Conservation (phyloP, 2,113 vertebrate genomes). For the Saccopteryx leptura region DNA sequence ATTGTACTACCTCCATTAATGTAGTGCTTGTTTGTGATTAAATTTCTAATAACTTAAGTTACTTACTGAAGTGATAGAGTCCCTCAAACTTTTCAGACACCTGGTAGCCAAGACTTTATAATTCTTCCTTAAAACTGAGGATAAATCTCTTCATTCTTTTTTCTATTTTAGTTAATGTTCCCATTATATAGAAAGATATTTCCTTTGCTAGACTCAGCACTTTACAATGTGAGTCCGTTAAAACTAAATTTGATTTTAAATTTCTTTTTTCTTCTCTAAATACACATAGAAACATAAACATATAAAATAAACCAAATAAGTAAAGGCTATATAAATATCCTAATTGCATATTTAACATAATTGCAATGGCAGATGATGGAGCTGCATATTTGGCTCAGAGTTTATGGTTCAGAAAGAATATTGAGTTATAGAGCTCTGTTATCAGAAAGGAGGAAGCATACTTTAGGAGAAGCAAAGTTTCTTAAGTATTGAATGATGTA, state of each 20-base stretch:
- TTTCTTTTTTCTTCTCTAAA: constrained; percentile 14
- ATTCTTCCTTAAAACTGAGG: constrained; percentile 1
- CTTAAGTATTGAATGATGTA: constrained; percentile 43
- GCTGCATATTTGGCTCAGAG: constrained; percentile 19
- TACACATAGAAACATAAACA: not conserved
- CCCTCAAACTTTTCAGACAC: not conserved
- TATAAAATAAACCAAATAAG: constrained; percentile 38
- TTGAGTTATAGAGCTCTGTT: constrained; percentile 33
- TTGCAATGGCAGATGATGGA: not conserved
- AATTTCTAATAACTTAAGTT: not conserved
- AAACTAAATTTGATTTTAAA: constrained; percentile 49
- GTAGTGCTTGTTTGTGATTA: not conserved
- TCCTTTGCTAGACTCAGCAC: constrained; percentile 45
- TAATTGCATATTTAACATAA: constrained; percentile 6
- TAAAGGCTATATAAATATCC: constrained; percentile 26
- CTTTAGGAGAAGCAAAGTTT: constrained; percentile 60
- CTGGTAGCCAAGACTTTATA: not conserved
- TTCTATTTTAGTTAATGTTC: constrained; percentile 41
- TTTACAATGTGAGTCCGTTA: not conserved
- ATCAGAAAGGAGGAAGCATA: constrained; percentile 57
- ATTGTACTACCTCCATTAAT: not conserved
- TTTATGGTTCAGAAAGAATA: constrained; percentile 39
- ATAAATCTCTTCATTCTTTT: not conserved
- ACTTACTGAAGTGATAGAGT: not conserved
- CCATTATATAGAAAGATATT: constrained; percentile 15